A percentile compares a stretch with the other conserved stretches of the same genome.
Evolutionary conservation across 1,140 invertebrate species (phyloP).

Genomic region (Uloborus diversus): DNA sequence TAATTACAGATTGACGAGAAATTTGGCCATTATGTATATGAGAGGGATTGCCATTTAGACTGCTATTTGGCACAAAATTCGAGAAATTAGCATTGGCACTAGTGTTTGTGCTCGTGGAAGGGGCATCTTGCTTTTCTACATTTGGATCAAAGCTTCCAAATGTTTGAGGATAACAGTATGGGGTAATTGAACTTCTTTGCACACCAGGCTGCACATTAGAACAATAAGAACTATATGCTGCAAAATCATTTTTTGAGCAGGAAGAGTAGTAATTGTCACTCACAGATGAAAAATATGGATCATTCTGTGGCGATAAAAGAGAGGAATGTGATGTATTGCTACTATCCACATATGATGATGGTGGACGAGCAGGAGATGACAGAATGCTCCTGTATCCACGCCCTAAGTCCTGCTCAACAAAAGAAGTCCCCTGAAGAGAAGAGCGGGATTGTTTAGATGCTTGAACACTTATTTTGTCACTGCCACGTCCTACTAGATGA

Average conservation of each 20-base stretch:
- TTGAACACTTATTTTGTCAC: conserved; percentile 52
- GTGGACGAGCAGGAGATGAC: conserved; percentile 47
- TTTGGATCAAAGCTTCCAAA: conserved; percentile 35
- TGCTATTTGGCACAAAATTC: conserved; percentile 55
- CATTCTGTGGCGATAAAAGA: conserved; percentile 39
- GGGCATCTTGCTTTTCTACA: conserved; percentile 17
- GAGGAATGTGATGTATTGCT: conserved; percentile 47
- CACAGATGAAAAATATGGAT: conserved; percentile 55
- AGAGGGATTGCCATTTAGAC: conserved; percentile 36
- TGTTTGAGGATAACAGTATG: conserved; percentile 53
- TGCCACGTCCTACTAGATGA: conserved; percentile 39
- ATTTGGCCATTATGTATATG: conserved; percentile 51
- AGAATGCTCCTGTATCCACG: conserved; percentile 47
- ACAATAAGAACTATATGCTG: conserved; percentile 49
- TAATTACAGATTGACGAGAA: conserved; percentile 50
- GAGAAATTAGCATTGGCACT: conserved; percentile 51
- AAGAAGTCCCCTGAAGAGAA: conserved; percentile 22
- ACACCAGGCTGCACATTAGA: conserved; percentile 44
- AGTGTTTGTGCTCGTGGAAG: conserved; percentile 26
- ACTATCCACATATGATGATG: conserved; percentile 49
- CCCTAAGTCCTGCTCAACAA: conserved; percentile 53
- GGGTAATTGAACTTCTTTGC: conserved; percentile 42
- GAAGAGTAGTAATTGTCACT: conserved; percentile 55
- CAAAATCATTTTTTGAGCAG: conserved; percentile 51
- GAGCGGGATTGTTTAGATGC: conserved; percentile 31